Conservation (phyloP, 2,888 invertebrate genomes). For the Drosophila dives region DNA sequence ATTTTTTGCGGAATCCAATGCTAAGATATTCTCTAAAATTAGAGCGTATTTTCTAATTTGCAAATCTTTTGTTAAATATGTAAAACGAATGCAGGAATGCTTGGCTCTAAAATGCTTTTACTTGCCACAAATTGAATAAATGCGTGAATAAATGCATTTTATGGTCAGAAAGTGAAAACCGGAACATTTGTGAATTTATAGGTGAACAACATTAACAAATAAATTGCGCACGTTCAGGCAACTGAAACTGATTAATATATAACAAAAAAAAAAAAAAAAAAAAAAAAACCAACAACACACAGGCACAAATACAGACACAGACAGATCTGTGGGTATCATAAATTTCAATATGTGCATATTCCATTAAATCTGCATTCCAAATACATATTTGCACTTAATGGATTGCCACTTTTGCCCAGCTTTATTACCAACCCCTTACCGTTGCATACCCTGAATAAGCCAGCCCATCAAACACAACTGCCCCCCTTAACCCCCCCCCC, state of each 20-base stretch:
- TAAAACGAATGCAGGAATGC: too few species aligned
- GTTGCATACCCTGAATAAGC: background rate
- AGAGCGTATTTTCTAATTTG: too few species aligned
- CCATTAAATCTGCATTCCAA: slow-evolving; percentile 64
- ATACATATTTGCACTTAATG: slow-evolving; percentile 59
- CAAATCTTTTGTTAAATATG: too few species aligned
- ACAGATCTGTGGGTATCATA: slow-evolving; percentile 44
- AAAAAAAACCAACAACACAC: background rate
- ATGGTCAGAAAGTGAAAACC: slow-evolving; percentile 31
- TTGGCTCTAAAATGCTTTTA: slow-evolving; percentile 1
- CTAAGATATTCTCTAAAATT: background rate
- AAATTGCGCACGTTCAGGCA: slow-evolving; percentile 50
- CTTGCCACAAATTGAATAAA: background rate
- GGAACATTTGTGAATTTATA: slow-evolving; percentile 26
- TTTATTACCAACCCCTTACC: too few species aligned
- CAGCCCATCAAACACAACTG: background rate
- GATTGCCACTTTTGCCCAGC: slow-evolving; percentile 35
- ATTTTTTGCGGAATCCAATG: background rate
- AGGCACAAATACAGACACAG: background rate
- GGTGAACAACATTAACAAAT: slow-evolving; percentile 29
- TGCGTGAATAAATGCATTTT: slow-evolving; percentile 17
- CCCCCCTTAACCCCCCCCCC: background rate
- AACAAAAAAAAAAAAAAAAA: slow-evolving; percentile 1
- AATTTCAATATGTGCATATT: slow-evolving; percentile 60
- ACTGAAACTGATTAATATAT: slow-evolving; percentile 54